These are phyloP conservation scores for Leptinotarsa rubiginosa DNA, from an alignment of 2,888 invertebrate genomes.

Conservation along the genomic window DNA sequence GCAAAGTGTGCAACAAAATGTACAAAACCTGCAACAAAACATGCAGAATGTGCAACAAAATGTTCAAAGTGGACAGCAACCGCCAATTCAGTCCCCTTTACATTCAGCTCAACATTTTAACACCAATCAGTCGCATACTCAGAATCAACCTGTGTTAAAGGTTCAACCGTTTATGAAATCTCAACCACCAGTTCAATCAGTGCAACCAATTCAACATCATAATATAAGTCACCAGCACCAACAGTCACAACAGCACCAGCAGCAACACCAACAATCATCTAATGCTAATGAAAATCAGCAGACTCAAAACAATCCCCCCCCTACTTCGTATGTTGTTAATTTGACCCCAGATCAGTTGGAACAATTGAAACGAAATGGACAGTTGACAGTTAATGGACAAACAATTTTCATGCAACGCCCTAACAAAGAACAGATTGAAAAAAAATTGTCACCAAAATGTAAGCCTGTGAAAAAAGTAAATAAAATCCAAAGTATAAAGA, in stretches of 20 bases:
- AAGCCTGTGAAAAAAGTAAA: slow-evolving; percentile 62
- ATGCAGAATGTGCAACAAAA: slow-evolving; percentile 41
- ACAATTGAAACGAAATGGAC: slow-evolving; percentile 64
- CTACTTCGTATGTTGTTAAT: slow-evolving; percentile 66
- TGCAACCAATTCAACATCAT: slow-evolving; percentile 59
- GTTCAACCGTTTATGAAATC: slow-evolving; percentile 64
- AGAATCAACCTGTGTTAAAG: slow-evolving; percentile 59
- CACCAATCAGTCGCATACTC: slow-evolving; percentile 49
- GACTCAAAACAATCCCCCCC: slow-evolving; percentile 52
- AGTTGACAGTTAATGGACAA: slow-evolving; percentile 65
- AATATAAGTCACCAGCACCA: slow-evolving; percentile 49
- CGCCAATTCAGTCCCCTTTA: slow-evolving; percentile 46
- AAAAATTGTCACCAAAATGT: slow-evolving; percentile 63
- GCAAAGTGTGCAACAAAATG: slow-evolving; percentile 44
- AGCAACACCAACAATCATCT: slow-evolving; percentile 46
- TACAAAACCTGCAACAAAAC: slow-evolving; percentile 47
- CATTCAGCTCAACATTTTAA: slow-evolving; percentile 48
- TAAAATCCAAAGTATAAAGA: slow-evolving; percentile 52
- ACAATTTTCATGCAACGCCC: slow-evolving; percentile 66
- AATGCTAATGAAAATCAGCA: slow-evolving; percentile 43
- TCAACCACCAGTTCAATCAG: slow-evolving; percentile 64
- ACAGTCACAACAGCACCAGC: slow-evolving; percentile 48
- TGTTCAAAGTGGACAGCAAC: slow-evolving; percentile 44
- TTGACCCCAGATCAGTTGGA: slow-evolving; percentile 66
- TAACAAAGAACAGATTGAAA: slow-evolving; percentile 55